A percentile compares a stretch with the other conserved stretches of the same genome.
phyloP scores from a whole-genome alignment of 1,140 invertebrate species.

The Drosophila nigromelanica region DNA sequence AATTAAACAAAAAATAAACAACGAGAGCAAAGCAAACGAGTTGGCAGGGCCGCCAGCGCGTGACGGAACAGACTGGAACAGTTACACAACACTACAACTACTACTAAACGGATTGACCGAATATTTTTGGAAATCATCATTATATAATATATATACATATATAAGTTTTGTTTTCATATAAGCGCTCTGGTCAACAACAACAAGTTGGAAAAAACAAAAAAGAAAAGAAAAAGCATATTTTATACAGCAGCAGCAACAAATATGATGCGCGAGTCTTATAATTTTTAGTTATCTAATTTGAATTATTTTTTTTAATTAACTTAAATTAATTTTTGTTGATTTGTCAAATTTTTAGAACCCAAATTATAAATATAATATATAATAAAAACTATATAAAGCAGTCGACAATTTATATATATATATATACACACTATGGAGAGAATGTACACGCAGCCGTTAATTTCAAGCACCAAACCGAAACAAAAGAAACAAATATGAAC shows the following conservation, averaged over 20 bases:
- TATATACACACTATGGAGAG: neutral
- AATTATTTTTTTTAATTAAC: slow-evolving; percentile 27
- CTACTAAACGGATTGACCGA: slow-evolving; percentile 27
- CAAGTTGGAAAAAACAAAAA: neutral
- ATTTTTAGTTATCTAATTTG: slow-evolving; percentile 24
- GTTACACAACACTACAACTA: slow-evolving; percentile 17
- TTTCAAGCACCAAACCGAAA: slow-evolving; percentile 11
- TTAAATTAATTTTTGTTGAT: slow-evolving; percentile 40
- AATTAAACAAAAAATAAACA: neutral
- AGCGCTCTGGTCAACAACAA: slow-evolving; percentile 11
- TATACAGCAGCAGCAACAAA: neutral
- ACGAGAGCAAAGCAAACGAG: slow-evolving; percentile 1
- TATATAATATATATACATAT: slow-evolving; percentile 33
- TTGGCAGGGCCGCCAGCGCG: neutral
- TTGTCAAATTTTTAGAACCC: slow-evolving; percentile 28
- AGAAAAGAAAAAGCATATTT: neutral
- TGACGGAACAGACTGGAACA: slow-evolving; percentile 26
- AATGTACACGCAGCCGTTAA: slow-evolving; percentile 1
- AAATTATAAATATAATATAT: slow-evolving; percentile 24
- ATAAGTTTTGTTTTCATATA: slow-evolving; percentile 33
- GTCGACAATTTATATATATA: neutral
- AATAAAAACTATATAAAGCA: slow-evolving; percentile 37
- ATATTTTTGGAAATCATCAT: slow-evolving; percentile 26
- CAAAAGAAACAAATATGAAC: slow-evolving; percentile 4
- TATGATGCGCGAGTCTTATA: slow-evolving; percentile 17